phyloP scores from a whole-genome alignment of 30 jellyfish, hydroid and myxozoan genomes.

The Hydra vulgaris region DNA sequence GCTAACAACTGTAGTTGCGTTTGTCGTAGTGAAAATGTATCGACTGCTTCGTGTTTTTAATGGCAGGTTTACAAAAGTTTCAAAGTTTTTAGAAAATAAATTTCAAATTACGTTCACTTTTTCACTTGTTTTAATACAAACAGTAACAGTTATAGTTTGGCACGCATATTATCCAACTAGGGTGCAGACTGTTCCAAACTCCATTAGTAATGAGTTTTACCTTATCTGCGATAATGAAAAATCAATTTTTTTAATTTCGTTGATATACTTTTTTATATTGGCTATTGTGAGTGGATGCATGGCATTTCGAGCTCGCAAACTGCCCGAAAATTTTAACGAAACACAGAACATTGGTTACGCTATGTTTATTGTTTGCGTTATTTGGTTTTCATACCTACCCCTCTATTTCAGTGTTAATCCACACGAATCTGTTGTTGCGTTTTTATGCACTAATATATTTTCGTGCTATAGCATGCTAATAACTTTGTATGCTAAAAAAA shows the following conservation, averaged over 20 bases:
- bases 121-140: conserved; percentile 31
- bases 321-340: conserved; percentile 69
- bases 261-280: conserved; percentile 28
- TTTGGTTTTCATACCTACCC: conserved; percentile 52
- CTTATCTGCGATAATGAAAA: conserved; percentile 37
- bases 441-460: no score
- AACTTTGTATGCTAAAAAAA: no score
- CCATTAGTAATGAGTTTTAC: conserved; percentile 9
- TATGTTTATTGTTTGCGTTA: conserved; percentile 42
- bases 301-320: conserved; percentile 83
- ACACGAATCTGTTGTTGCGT: no score
- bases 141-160: conserved; percentile 19
- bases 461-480: no score
- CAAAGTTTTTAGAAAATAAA: conserved; percentile 41
- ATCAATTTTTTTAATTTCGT: conserved; percentile 24
- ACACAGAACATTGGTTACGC: conserved; percentile 64
- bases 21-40: conserved; percentile 44
- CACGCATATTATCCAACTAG: conserved; percentile 21
- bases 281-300: conserved; percentile 38
- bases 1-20: conserved; percentile 37
- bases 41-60: conserved; percentile 55
- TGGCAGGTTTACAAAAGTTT: conserved; percentile 40
- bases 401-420: conserved; percentile 41
- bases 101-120: conserved; percentile 46
- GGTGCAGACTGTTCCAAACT: neutral